Base-by-base conservation (phyloP, 2,113 vertebrate species). In the Tupaia tana region DNA sequence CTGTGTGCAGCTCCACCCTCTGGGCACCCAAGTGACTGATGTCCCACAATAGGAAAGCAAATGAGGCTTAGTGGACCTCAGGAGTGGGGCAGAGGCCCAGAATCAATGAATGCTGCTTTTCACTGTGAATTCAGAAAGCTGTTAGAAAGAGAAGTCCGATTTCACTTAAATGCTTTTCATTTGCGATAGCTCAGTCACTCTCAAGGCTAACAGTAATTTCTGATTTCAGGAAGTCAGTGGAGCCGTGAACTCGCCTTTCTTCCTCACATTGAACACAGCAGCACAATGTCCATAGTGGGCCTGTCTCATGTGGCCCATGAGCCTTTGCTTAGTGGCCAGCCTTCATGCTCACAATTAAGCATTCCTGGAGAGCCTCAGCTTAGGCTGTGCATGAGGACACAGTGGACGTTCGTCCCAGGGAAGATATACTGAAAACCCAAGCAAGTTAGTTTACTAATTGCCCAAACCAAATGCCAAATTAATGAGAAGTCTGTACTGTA, bases 121-220 rank as follows among this genome's bases (percentile, higher is more conserved):
- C 54, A 59, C 61, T 22, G 15, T 31, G 88, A 84, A 78, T 92
- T 89, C 14, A 61, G 15, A 93, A 86, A 89, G 67, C 14, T 24
- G 69, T 88, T 43, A 94, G 73, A 64, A 94, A 94, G 69, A 52
- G 4, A 10, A 73, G 9, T 61, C 20, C 3, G 10, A 12, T 92
- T 83, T 74, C 67, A 59, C 52, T 78, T 61, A 86, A 95, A 93
- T 63, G 66, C 8, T 70, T 93, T 94, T 79, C 29, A 74, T 56
- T 93, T 75, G 29, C 89, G 59, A 80, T 34, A 74, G 5, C 4
- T 86, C 18, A 58, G 16, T 83, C 59, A 80, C 22, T 59, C 19
- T 3, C 2, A 67, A 15, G 22, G n/a, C 19, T n/a, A 54, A 18
- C 3, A 13, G 66, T 22, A 31, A 66, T 34, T 64, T 71, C 78